Conservation (phyloP, 2,888 invertebrate species). For the Polydrusus tereticollis region DNA sequence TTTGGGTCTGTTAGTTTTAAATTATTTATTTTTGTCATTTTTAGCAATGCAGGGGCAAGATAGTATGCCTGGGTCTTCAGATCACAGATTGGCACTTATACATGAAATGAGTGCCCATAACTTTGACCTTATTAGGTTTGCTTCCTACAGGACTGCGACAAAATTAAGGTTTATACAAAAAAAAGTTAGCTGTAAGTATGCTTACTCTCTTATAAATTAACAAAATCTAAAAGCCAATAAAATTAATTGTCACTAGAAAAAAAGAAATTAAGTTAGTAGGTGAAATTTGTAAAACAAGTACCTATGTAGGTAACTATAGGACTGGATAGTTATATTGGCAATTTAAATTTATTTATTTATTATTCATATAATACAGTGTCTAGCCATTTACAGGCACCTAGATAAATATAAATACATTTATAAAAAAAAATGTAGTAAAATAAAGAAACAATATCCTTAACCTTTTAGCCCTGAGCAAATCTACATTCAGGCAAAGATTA, state of each 20-base stretch:
- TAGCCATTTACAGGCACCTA: too few species aligned
- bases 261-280: too few species aligned
- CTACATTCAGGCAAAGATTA: too few species aligned
- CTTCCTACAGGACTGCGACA: slow-evolving; percentile 97
- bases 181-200: slow-evolving; percentile 91
- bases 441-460: too few species aligned
- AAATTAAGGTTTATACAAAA: slow-evolving; percentile 98
- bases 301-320: too few species aligned
- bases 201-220: neutral
- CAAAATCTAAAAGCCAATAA: neutral
- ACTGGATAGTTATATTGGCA: too few species aligned
- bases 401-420: too few species aligned
- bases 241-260: neutral
- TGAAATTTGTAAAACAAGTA: too few species aligned
- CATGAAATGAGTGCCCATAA: slow-evolving; percentile 92
- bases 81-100: slow-evolving; percentile 81
- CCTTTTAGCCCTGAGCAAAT: too few species aligned
- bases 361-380: too few species aligned
- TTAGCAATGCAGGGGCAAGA: slow-evolving; percentile 64
- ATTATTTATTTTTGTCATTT: slow-evolving; percentile 30
- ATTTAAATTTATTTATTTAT: too few species aligned
- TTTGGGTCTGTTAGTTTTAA: slow-evolving; percentile 6
- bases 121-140: slow-evolving; percentile 96
- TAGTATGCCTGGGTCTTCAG: slow-evolving; percentile 69
- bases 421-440: too few species aligned